These are phyloP conservation scores for Thalassarche chlororhynchos DNA, from an alignment of 2,113 vertebrate genomes.

Conservation along the genomic window DNA sequence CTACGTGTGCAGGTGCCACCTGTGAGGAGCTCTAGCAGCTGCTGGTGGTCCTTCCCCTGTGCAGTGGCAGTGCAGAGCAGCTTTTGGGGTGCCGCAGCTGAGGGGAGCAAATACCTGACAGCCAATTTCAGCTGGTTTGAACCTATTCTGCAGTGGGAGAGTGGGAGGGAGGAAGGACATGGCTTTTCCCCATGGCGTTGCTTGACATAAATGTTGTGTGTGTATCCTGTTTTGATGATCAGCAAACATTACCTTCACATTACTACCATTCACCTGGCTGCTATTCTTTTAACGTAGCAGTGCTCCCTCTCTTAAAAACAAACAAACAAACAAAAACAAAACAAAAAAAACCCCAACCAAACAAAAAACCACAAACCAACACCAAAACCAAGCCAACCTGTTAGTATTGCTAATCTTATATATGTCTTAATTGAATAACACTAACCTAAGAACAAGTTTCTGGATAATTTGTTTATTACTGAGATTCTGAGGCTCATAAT, in stretches of 20 bases:
- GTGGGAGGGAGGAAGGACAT: neutral
- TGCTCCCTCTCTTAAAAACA: neutral
- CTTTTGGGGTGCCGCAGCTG: neutral
- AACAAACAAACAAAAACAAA: neutral
- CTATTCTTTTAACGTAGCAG: neutral
- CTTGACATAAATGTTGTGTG: neutral
- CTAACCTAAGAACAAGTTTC: neutral
- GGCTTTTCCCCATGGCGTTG: neutral
- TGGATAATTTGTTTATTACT: neutral
- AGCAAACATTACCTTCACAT: rapidly evolving
- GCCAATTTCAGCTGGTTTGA: neutral
- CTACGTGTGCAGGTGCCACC: neutral
- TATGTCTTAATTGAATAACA: neutral
- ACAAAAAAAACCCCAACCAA: too few relatives aligned
- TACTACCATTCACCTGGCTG: neutral
- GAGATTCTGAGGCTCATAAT: neutral
- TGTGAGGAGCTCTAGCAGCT: rapidly evolving
- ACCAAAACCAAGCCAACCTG: neutral
- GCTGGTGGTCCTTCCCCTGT: rapidly evolving
- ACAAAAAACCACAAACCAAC: neutral
- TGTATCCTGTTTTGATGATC: neutral
- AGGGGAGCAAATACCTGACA: neutral
- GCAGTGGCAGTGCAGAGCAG: neutral
- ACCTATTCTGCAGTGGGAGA: neutral
- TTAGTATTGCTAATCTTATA: neutral